Conservation (phyloP, 2,113 vertebrate genomes). For the Rhombomys opimus region DNA sequence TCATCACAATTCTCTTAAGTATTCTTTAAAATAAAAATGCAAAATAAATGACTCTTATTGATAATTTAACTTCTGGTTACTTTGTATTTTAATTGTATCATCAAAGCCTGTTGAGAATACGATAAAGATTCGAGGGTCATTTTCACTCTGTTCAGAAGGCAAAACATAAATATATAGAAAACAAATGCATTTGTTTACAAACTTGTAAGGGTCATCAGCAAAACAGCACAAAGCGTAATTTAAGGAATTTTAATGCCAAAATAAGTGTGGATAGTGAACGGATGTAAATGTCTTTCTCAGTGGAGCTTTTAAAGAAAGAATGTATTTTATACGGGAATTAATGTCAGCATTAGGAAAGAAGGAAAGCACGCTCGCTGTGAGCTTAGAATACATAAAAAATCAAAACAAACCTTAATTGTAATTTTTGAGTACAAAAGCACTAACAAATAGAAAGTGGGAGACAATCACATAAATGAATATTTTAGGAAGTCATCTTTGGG, state of each 20-base stretch:
- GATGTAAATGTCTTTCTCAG: conserved; percentile 79
- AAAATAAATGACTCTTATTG: conserved; percentile 92
- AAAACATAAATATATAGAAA: conserved; percentile 84
- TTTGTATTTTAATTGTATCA: conserved; percentile 88
- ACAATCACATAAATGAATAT: conserved; percentile 1
- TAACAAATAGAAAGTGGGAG: conserved; percentile 75
- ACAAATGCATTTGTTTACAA: conserved; percentile 88
- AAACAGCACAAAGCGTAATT: conserved; percentile 82
- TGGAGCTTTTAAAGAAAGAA: conserved; percentile 83
- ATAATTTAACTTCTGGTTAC: conserved; percentile 92
- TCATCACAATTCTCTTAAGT: conserved; percentile 92
- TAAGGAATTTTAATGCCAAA: conserved; percentile 84
- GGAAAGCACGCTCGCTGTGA: conserved; percentile 58
- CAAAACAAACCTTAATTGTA: conserved; percentile 53
- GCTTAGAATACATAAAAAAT: conserved; percentile 56
- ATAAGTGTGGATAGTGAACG: conserved; percentile 82
- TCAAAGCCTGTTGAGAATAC: conserved; percentile 89
- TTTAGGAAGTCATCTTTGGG: conserved; percentile 49
- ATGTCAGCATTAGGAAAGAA: conserved; percentile 71
- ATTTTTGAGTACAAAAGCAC: conserved; percentile 65
- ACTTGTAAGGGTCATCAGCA: conserved; percentile 84
- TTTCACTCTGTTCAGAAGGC: conserved; percentile 84
- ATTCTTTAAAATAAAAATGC: conserved; percentile 92
- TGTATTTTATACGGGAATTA: conserved; percentile 85
- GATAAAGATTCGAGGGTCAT: conserved; percentile 87